phyloP scores from a whole-genome alignment of 1,140 invertebrate genomes.

The Chlorops oryzae region DNA sequence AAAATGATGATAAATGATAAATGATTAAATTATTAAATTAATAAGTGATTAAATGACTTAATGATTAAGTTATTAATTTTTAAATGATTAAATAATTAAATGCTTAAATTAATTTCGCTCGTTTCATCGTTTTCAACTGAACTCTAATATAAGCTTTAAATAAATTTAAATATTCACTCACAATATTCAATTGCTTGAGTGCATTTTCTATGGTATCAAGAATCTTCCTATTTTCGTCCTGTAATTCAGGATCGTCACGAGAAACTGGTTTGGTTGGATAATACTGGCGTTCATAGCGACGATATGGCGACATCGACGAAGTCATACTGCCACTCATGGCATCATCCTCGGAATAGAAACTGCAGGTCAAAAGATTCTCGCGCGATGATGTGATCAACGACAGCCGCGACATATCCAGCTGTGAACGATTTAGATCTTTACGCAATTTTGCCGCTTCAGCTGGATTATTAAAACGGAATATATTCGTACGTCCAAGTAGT shows the following conservation, averaged over 20 bases:
- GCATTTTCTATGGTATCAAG: conserved; percentile 51
- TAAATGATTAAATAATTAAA: too few relatives aligned
- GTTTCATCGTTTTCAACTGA: too few relatives aligned
- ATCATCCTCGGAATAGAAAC: conserved; percentile 38
- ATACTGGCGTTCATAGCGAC: conserved; percentile 38
- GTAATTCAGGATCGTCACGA: conserved; percentile 41
- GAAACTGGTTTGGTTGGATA: conserved; percentile 38
- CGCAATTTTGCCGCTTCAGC: conserved; percentile 80
- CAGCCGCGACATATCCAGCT: conserved; percentile 71
- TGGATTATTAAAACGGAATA: conserved; percentile 91
- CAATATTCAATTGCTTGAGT: conserved; percentile 55
- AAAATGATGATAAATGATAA: too few relatives aligned
- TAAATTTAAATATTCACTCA: too few relatives aligned
- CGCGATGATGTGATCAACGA: conserved; percentile 74
- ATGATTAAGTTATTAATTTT: too few relatives aligned
- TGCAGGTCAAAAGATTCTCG: conserved; percentile 54
- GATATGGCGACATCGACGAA: conserved; percentile 31
- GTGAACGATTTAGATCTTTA: conserved; percentile 60
- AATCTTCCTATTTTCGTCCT: conserved; percentile 46
- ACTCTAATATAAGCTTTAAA: too few relatives aligned
- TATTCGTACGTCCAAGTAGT: conserved; percentile 79
- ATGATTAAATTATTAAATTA: too few relatives aligned
- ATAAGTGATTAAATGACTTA: too few relatives aligned
- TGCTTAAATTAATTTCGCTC: too few relatives aligned
- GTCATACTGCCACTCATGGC: conserved; percentile 24